Base-by-base conservation (phyloP, 2,888 invertebrate genomes). In the Stenolophus ochropezus region DNA sequence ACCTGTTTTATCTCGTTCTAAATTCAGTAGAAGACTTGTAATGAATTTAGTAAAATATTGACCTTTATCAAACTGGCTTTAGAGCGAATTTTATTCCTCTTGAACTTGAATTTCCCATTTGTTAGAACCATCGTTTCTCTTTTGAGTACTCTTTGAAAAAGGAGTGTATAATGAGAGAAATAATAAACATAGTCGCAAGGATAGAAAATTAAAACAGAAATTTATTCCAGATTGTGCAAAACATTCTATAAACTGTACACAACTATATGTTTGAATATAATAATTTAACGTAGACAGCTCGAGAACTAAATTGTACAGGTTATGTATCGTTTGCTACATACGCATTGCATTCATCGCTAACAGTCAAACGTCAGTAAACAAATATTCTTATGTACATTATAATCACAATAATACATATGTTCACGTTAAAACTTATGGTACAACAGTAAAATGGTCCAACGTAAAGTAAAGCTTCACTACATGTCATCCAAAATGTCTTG, bases 401-500 rank as follows among this genome's bases (percentile, higher is more conserved):
- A 69, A 69, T 69, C 33, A 69, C 33, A 69, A 69, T 33, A 69
- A 61, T 61, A 61, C 23, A 61, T 61, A 23, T 23, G 25, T 23
- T 25, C 23, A 61, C 14, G 23, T 61, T 61, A 61, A 61, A 61
- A 61, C 61, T 61, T 61, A 61, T 61, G 11, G 18, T 56, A 56
- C 56, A 56, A 21, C 11, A 56, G n/a, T n/a, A 56, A 56, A 42
- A 56, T 56, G 49, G 14, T 14, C 49, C n/a, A n/a, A 49, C 33
- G 33, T 8, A 20, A 18, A 18, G 20, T 18, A 16, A 56, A 11
- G 0, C 18, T 21, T 56, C 56, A 65, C 14, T 73, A 47, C 14
- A 73, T 76, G 78, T 83, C 73, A 61, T 83, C 82, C 53, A 83
- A 75, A 51, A 83, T 82, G 25, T 81, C 75, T 21, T 83, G 83